These are phyloP conservation scores for Drosophila yooni DNA, from an alignment of 2,888 invertebrate species.

Conservation along the genomic window DNA sequence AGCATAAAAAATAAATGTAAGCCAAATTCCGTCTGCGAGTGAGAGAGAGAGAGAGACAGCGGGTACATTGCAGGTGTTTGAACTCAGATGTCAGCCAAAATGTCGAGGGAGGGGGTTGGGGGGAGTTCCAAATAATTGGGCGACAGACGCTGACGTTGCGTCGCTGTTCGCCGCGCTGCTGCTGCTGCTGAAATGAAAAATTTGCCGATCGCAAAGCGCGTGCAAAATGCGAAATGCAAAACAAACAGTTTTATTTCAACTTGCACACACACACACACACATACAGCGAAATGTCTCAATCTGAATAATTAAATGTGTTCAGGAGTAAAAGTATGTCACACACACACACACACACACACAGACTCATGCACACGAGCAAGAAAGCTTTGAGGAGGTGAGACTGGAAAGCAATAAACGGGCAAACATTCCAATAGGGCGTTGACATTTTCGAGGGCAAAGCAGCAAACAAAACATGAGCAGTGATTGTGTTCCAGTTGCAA, in stretches of 20 bases:
- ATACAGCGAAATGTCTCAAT: conserved; percentile 62
- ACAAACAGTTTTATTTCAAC: conserved; percentile 73
- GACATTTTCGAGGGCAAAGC: conserved; percentile 75
- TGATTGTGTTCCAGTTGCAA: conserved; percentile 46
- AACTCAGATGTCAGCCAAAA: conserved; percentile 78
- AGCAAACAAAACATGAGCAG: conserved; percentile 56
- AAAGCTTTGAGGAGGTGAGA: conserved; percentile 34
- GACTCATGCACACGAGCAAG: conserved; percentile 7
- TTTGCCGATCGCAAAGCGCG: conserved; percentile 52
- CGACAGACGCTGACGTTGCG: conserved; percentile 63
- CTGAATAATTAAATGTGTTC: conserved; percentile 77
- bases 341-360: conserved; percentile 25
- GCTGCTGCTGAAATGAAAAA: conserved; percentile 42
- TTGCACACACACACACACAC: conserved; percentile 42
- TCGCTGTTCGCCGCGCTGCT: conserved; percentile 18
- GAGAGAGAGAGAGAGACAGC: conserved; percentile 26
- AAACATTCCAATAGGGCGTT: conserved; percentile 70
- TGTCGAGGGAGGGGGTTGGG: conserved; percentile 10
- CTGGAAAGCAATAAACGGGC: conserved; percentile 48
- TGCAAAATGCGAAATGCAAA: conserved; percentile 76
- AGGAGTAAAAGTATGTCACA: conserved; percentile 75
- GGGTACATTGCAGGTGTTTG: conserved; percentile 79
- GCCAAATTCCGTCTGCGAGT: conserved; percentile 31
- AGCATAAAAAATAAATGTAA: conserved; percentile 57
- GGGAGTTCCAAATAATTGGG: conserved; percentile 52